A percentile compares a stretch with the other conserved stretches of the same genome.
Evolutionary conservation across 2,888 invertebrate genomes (phyloP).

Genomic region (Rhogogaster chlorosoma): DNA sequence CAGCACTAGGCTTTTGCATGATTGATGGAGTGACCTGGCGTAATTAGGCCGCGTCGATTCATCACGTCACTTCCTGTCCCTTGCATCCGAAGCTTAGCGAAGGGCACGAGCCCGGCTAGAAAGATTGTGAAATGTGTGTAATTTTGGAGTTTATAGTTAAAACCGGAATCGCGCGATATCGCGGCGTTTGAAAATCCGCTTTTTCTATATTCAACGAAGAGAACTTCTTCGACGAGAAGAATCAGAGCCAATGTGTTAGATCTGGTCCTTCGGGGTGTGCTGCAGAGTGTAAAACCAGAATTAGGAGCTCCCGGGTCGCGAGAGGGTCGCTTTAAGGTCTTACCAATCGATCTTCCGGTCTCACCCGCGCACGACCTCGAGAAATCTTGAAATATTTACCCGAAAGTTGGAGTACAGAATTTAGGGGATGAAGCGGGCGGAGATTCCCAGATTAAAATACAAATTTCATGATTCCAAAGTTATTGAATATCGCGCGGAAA

Average conservation of each 20-base stretch:
- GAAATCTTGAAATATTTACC: constrained; percentile 41
- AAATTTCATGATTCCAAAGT: constrained; percentile 27
- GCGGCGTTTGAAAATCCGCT: background rate
- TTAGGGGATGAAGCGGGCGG: background rate
- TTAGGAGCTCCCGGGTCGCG: constrained; percentile 28
- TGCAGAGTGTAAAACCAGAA: constrained; percentile 29
- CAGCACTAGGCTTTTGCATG: constrained; percentile 48
- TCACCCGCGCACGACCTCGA: constrained; percentile 7
- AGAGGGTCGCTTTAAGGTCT: constrained; percentile 20
- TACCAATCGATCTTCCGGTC: constrained; percentile 42
- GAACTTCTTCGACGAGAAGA: background rate
- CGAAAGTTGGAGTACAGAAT: background rate
- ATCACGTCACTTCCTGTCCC: constrained; percentile 57
- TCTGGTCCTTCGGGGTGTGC: background rate
- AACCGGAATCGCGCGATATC: background rate
- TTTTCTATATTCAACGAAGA: background rate
- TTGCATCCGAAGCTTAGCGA: constrained; percentile 42
- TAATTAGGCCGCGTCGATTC: constrained; percentile 59
- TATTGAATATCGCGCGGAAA: background rate
- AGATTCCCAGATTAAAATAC: constrained; percentile 2
- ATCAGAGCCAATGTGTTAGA: background rate
- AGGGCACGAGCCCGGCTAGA: background rate
- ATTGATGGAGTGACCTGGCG: constrained; percentile 55
- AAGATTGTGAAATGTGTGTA: background rate
- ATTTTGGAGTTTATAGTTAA: background rate